Evolutionary conservation across 2,113 vertebrate genomes (phyloP).

Genomic region (Chlamydotis undulata): DNA sequence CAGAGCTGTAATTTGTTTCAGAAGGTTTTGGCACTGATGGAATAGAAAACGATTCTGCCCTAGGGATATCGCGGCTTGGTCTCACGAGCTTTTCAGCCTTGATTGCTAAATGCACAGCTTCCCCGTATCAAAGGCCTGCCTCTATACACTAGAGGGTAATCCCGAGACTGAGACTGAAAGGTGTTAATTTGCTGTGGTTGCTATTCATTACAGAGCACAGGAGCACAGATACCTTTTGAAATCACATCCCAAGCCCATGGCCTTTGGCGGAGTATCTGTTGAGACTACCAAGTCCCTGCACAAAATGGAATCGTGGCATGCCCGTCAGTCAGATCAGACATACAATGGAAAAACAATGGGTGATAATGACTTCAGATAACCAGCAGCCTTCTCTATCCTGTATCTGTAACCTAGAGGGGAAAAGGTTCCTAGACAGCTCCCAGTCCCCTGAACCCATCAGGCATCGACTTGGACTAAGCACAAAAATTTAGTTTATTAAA

Average conservation of each 20-base stretch:
- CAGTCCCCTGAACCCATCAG: not conserved
- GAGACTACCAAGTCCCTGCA: not conserved
- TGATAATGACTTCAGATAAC: not conserved
- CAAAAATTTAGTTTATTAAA: not conserved
- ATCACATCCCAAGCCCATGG: not conserved
- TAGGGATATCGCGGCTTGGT: not conserved
- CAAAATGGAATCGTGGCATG: not conserved
- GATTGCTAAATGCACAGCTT: not conserved
- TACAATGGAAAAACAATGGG: accelerated
- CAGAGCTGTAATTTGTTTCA: not conserved
- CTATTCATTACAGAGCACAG: not conserved
- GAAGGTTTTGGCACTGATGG: not conserved
- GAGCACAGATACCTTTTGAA: not conserved
- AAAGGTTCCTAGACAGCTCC: not conserved
- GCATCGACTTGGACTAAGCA: not conserved
- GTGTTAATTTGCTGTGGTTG: not conserved
- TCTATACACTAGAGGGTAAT: not conserved
- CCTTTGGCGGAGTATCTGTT: not conserved
- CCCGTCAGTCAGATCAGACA: not conserved
- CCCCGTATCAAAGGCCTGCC: not conserved
- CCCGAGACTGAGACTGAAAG: not conserved
- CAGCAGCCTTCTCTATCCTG: not conserved
- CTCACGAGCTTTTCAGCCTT: not conserved
- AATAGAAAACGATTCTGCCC: not conserved
- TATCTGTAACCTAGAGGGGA: not conserved